A percentile compares a stretch with the other conserved stretches of the same genome.
Conservation (phyloP, 2,797 vertebrate species). For the Sparus aurata region DNA sequence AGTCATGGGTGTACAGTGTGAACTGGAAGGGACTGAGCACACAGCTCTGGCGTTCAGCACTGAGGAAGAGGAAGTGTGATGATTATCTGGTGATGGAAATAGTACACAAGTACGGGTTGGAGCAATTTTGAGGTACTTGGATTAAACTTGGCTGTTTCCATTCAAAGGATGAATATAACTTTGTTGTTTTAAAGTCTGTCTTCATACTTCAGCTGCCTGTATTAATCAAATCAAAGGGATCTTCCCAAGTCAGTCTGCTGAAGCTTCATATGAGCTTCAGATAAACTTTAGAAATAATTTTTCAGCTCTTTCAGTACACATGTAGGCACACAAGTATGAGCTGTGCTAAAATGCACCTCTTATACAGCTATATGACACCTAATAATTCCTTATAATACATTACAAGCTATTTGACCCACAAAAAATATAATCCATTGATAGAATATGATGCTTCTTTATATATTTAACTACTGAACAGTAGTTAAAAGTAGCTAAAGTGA, state of each 20-base stretch:
- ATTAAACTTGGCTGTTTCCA: neutral
- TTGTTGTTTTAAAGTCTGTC: neutral
- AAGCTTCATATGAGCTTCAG: neutral
- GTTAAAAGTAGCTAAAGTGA: no score
- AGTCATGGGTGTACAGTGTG: no score
- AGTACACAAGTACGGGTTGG: neutral
- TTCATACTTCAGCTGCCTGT: neutral
- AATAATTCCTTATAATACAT: neutral
- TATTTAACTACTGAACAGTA: no score
- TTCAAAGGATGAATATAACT: neutral
- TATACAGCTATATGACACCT: no score
- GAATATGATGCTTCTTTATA: neutral
- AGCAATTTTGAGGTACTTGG: neutral
- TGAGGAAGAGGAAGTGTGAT: no score
- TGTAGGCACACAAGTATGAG: neutral
- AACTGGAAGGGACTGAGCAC: no score
- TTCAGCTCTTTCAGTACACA: neutral
- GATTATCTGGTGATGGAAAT: neutral
- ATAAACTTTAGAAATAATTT: neutral
- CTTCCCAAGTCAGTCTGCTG: neutral
- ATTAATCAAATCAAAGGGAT: neutral
- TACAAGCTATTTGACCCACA: neutral
- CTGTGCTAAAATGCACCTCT: neutral
- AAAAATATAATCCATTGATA: neutral
- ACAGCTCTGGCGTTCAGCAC: no score